Conservation (phyloP, 2,113 vertebrate species). For the Sarotherodon lohbergeri region DNA sequence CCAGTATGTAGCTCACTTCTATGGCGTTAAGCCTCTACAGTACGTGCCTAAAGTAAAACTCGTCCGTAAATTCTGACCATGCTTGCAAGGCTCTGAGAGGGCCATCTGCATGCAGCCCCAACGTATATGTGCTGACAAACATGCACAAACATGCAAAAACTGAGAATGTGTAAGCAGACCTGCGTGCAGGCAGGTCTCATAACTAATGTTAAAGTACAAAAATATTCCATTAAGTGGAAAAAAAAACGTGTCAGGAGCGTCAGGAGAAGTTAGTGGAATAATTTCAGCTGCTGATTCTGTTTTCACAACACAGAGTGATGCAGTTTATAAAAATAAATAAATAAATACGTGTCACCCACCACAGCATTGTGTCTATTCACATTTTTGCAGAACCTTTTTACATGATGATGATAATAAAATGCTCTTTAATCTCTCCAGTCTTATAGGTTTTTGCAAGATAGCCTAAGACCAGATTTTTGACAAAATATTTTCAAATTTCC, state of each 20-base stretch:
- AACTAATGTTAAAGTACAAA: background rate
- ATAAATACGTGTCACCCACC: background rate
- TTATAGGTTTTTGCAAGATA: background rate
- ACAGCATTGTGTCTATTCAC: background rate
- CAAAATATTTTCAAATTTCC: background rate
- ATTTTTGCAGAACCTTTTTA: background rate
- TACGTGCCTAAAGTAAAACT: background rate
- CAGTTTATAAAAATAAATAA: background rate
- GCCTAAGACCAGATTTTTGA: background rate
- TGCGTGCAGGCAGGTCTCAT: background rate
- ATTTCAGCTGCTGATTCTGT: background rate
- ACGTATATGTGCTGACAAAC: background rate
- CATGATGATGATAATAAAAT: background rate
- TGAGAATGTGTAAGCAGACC: background rate
- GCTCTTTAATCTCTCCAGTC: background rate
- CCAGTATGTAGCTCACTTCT: background rate
- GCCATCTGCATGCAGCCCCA: background rate
- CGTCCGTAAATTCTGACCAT: background rate
- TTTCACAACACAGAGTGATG: background rate
- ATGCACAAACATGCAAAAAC: background rate
- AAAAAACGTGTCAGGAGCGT: background rate
- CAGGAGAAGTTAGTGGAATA: background rate
- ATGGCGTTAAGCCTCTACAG: background rate
- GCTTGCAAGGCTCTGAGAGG: background rate
- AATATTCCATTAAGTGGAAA: background rate